Base-by-base conservation (phyloP, 2,113 vertebrate species). In the Clupea harengus region DNA sequence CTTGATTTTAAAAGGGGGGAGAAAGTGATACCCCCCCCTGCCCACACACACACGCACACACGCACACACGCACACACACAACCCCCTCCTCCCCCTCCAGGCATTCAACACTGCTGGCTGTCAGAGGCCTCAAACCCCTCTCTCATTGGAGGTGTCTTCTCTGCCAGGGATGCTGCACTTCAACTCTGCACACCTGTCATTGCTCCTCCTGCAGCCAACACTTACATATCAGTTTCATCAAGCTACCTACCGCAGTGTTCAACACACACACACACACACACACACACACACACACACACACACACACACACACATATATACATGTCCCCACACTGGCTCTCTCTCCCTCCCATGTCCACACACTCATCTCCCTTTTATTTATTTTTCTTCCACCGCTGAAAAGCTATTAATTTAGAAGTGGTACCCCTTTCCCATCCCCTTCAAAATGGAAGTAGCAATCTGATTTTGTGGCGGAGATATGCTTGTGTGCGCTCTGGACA, bases 401-500 rank as follows among this genome's bases (percentile, higher is more conserved):
- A 87, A 91, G 83, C 83, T 83, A 83, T 86, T 89, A 87, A 91
- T 91, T 91, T 82, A 85, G 83, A 89, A 81, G 80, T 50, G 44
- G 17, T 44, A 39, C 39, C 57, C 47, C 72, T 85, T 85, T 60
- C 64, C 13, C 72, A 82, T 83, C 47, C 90, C 88, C 86, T 88
- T 91, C 86, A 60, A 89, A 90, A 93, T 93, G 90, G 91, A 94
- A 94, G 93, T 92, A 91, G 93, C 88, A 90, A 91, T 90, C 83
- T 90, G 88, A 93, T 91, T 90, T 92, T 92, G 90, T 90, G 86
- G 87, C 49, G 82, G 86, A 93, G 93, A 94, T 95, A 95, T 90
- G 89, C 90, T 87, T 90, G 89, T 90, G 91, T 91, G 85, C 39
- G 39, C 87, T 88, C 89, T 75, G 85, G 88, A 90, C 91, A 89